phyloP scores from a whole-genome alignment of 2,888 invertebrate genomes.

The Andrena dorsata region DNA sequence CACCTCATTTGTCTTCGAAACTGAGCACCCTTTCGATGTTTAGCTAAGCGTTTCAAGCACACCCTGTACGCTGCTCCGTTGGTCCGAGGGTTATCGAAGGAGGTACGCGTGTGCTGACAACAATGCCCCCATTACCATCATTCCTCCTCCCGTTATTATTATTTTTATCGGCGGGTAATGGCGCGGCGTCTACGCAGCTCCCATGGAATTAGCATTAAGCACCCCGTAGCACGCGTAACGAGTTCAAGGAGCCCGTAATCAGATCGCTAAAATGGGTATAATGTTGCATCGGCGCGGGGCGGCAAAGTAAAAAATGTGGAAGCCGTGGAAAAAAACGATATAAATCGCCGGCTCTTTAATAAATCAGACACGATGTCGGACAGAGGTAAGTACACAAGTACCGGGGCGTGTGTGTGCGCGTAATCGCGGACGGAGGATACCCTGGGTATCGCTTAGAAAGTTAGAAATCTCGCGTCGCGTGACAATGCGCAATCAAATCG shows the following conservation, averaged over 20 bases:
- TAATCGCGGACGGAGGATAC: slow-evolving; percentile 32
- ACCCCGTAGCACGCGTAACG: slow-evolving; percentile 52
- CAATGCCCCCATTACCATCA: slow-evolving; percentile 32
- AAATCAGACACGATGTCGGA: slow-evolving; percentile 44
- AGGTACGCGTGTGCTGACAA: slow-evolving; percentile 18
- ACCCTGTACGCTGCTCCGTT: not conserved
- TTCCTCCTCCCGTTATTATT: slow-evolving; percentile 30
- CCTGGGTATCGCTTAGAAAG: slow-evolving; percentile 49
- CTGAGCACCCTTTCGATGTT: not conserved
- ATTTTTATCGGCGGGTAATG: slow-evolving; percentile 48
- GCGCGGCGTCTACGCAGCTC: slow-evolving; percentile 32
- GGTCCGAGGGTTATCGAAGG: not conserved
- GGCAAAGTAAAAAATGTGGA: slow-evolving; percentile 21
- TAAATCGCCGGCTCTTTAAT: slow-evolving; percentile 43
- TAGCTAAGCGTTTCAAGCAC: not conserved
- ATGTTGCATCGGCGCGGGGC: slow-evolving; percentile 17
- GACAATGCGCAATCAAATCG: slow-evolving; percentile 64
- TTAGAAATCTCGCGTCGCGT: slow-evolving; percentile 62
- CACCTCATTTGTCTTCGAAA: not conserved
- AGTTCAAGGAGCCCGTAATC: slow-evolving; percentile 60
- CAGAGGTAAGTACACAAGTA: not conserved
- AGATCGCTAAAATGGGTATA: slow-evolving; percentile 49
- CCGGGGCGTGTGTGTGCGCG: not conserved
- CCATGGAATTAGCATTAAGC: slow-evolving; percentile 54
- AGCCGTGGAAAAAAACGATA: slow-evolving; percentile 38